Percentiles rank a stretch among this genome's conserved stretches.
Evolutionary conservation across 2,888 invertebrate species (phyloP).

Genomic region (Drosophila neotestacea): DNA sequence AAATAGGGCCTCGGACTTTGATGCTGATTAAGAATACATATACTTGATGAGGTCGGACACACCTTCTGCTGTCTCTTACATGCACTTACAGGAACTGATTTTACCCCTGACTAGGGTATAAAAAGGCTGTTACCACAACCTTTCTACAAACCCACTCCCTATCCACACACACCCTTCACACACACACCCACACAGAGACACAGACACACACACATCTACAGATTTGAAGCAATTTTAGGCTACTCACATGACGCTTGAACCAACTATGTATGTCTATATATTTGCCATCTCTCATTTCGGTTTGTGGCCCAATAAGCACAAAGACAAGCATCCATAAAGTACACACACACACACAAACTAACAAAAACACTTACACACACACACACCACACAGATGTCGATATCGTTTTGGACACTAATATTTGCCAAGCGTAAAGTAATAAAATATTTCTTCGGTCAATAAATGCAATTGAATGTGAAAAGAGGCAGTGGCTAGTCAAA

Average conservation of each 20-base stretch:
- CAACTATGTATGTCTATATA: constrained; percentile 34
- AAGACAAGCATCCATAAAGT: constrained; percentile 40
- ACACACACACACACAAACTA: constrained; percentile 1
- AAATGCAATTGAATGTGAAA: constrained; percentile 65
- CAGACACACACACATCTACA: constrained; percentile 15
- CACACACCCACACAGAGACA: background rate
- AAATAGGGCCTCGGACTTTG: too few species aligned
- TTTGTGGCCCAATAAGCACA: constrained; percentile 42
- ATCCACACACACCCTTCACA: background rate
- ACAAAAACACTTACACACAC: constrained; percentile 7
- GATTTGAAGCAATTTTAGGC: constrained; percentile 22
- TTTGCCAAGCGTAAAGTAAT: constrained; percentile 78
- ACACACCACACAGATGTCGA: constrained; percentile 31
- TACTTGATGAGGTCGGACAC: too few species aligned
- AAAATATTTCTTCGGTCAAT: constrained; percentile 73
- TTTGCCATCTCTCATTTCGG: constrained; percentile 40
- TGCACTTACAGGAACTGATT: too few species aligned
- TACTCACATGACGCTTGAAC: constrained; percentile 22
- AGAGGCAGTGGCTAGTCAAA: constrained; percentile 34
- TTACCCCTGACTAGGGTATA: too few species aligned
- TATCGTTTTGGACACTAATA: constrained; percentile 59
- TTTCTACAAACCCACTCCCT: background rate
- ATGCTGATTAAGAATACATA: too few species aligned
- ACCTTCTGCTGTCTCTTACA: too few species aligned
- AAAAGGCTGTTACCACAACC: constrained; percentile 32